Percentiles rank a stretch among this genome's conserved stretches.
Evolutionary conservation across 2,888 invertebrate species (phyloP).

Genomic region (Lysandra coridon): DNA sequence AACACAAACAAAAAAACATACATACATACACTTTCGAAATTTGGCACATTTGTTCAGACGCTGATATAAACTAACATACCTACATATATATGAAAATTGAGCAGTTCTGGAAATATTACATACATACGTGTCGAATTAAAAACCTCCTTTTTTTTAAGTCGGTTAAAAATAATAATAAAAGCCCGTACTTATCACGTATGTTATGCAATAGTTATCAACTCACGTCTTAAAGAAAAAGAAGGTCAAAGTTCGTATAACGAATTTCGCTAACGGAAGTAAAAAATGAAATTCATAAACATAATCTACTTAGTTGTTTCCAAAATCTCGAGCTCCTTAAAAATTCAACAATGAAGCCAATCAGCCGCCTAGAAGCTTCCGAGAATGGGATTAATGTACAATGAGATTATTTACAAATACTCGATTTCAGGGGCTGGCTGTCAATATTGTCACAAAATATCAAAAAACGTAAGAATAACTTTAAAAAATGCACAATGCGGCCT

Average conservation of each 20-base stretch:
- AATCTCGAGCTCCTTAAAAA: conserved; percentile 64
- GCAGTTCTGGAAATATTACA: no score
- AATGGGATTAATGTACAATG: conserved; percentile 75
- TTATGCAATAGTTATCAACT: no score
- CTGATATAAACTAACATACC: no score
- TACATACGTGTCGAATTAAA: no score
- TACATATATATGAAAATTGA: no score
- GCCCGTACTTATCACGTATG: no score
- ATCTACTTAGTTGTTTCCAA: conserved; percentile 54
- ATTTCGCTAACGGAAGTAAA: conserved; percentile 26
- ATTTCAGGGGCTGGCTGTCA: conserved; percentile 65
- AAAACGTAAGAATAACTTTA: conserved; percentile 47
- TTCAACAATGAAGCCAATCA: conserved; percentile 73
- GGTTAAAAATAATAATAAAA: no score
- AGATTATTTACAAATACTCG: conserved; percentile 77
- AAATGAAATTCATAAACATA: conserved; percentile 40
- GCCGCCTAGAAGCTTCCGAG: conserved; percentile 55
- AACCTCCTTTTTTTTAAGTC: no score
- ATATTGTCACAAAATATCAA: conserved; percentile 77
- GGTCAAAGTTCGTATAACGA: neutral
- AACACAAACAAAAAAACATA: no score
- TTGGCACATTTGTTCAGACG: no score
- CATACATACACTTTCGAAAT: no score
- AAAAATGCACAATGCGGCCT: conserved; percentile 70
- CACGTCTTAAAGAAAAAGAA: no score